Base-by-base conservation (phyloP, 2,888 invertebrate species). In the Leucania comma region DNA sequence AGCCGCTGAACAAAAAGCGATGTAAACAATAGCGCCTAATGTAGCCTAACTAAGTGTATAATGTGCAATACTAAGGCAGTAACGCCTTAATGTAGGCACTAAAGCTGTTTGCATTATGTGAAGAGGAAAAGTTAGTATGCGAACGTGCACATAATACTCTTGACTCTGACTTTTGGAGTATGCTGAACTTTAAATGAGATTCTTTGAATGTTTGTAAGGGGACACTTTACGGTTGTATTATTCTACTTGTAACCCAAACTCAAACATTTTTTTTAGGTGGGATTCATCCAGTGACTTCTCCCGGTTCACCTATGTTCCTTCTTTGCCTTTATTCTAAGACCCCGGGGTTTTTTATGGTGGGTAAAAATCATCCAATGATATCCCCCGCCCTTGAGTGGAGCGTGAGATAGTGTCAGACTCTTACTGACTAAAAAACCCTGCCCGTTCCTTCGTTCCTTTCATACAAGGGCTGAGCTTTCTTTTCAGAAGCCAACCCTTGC, bases 181-280 rank as follows among this genome's bases (percentile, higher is more conserved):
- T 88, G 89, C 87, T 89, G 85, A 91, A 92, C 90, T 90, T 92
- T 91, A 92, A 91, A 92, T 90, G 90, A 91, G 92, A 92, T 91
- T 90, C 90, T 88, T 89, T 85, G 87, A 89, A 91, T 90, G 91
- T 90, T 91, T 90, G 89, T 87, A 88, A 89, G 87, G 87, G 86
- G 88, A 89, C 90, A 89, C 88, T 90, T 90, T 89, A 88, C 80
- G 83, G 86, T 86, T 87, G 85, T 83, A 71, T 72, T 82, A 83
- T 85, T 87, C 88, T 82, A 78, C 83, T 87, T 89, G 84, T 61
- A 77, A 81, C 87, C 61, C 69, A 54, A 75, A 62, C 57, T 72
- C 70, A 24, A 53, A n/a, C n/a, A n/a, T n/a, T n/a, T n/a, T n/a
- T n/a, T n/a, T n/a, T n/a, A n/a, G n/a, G n/a, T n/a, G n/a, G n/a